phyloP scores from a whole-genome alignment of 2,797 vertebrate genomes.

The Lepilemur ruficaudatus region DNA sequence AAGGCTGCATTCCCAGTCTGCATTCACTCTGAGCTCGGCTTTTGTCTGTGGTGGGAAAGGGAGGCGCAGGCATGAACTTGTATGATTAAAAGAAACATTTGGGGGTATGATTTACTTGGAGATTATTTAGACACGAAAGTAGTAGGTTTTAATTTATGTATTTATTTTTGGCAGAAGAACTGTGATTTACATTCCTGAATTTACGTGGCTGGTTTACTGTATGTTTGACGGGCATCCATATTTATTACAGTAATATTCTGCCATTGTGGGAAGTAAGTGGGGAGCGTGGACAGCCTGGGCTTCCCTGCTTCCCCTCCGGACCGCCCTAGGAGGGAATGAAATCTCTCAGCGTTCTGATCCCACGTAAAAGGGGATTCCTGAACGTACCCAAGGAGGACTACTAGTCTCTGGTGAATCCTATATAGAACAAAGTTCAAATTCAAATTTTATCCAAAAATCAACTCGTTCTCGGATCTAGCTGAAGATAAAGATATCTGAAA shows the following conservation, averaged over 20 bases:
- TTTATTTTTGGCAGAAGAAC: conserved; percentile 26
- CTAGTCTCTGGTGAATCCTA: background rate
- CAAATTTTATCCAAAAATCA: background rate
- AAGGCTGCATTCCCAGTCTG: background rate
- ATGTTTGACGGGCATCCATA: background rate
- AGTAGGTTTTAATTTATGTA: conserved; percentile 21
- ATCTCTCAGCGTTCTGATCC: background rate
- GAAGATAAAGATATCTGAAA: background rate
- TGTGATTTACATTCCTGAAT: conserved; percentile 19
- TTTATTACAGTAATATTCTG: conserved; percentile 3
- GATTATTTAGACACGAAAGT: conserved; percentile 2
- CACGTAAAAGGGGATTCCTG: background rate
- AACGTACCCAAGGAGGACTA: background rate
- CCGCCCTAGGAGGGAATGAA: background rate
- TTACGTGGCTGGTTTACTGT: background rate
- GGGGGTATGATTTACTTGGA: background rate
- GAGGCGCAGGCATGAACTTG: background rate
- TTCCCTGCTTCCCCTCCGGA: background rate
- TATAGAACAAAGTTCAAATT: background rate
- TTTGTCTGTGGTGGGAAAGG: background rate
- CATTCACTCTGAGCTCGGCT: background rate
- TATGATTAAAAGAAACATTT: background rate
- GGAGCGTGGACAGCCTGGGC: background rate
- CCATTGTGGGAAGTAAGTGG: background rate
- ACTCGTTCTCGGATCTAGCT: background rate